These are phyloP conservation scores for Bufo bufo DNA, from an alignment of 2,113 vertebrate genomes.

Conservation along the genomic window DNA sequence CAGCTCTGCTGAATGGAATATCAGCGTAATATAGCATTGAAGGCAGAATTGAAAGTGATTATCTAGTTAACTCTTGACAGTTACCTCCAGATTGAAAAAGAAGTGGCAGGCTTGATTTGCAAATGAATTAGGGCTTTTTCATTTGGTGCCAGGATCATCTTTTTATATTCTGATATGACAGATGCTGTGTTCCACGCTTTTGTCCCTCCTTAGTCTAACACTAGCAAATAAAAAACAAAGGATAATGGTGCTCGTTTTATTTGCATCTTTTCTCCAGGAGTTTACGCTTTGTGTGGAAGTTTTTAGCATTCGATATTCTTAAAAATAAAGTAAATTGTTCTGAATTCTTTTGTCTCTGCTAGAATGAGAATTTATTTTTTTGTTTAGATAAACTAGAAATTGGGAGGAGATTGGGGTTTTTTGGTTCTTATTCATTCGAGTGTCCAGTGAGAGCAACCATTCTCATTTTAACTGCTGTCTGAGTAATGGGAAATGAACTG, in stretches of 20 bases:
- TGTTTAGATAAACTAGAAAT: conserved; percentile 77
- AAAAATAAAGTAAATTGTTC: conserved; percentile 56
- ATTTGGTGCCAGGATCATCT: conserved; percentile 97
- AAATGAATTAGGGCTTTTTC: conserved; percentile 98
- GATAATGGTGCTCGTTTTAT: conserved; percentile 87
- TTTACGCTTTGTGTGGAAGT: conserved; percentile 86
- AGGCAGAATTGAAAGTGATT: conserved; percentile 98
- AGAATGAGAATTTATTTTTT: conserved; percentile 78
- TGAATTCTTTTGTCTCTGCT: conserved; percentile 54
- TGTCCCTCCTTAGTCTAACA: conserved; percentile 86
- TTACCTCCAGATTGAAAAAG: conserved; percentile 94
- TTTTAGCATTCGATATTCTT: conserved; percentile 80
- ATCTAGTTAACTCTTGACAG: conserved; percentile 99
- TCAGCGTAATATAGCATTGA: conserved; percentile 93
- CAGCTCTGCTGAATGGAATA: conserved; percentile 87
- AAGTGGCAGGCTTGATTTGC: conserved; percentile 97
- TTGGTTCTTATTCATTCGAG: not conserved
- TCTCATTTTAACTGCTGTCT: conserved; percentile 17
- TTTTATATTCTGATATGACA: conserved; percentile 99
- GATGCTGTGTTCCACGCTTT: conserved; percentile 91
- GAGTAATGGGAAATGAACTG: not conserved
- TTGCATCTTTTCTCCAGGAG: conserved; percentile 80
- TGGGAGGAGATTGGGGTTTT: conserved; percentile 64
- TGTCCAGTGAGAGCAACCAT: conserved; percentile 20
- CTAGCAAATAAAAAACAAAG: conserved; percentile 86